Evolutionary conservation across 2,888 invertebrate genomes (phyloP).

Genomic region (Zeuzera pyrina): DNA sequence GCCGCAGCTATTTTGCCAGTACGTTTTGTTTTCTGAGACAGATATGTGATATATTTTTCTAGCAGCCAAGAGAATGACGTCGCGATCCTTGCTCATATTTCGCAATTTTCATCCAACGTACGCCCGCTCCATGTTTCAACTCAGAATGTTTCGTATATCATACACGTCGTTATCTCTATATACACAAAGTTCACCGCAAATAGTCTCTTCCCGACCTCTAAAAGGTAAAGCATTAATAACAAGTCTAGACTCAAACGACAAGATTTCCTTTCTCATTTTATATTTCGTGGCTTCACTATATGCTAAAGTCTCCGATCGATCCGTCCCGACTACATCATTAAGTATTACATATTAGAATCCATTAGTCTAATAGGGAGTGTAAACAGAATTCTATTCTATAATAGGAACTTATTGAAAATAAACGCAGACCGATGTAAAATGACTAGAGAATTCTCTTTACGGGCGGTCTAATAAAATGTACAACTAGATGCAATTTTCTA

Average conservation of each 20-base stretch:
- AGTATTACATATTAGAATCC: slow-evolving; percentile 13
- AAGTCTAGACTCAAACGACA: slow-evolving; percentile 26
- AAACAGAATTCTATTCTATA: slow-evolving; percentile 40
- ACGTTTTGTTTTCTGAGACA: slow-evolving; percentile 32
- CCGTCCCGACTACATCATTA: slow-evolving; percentile 15
- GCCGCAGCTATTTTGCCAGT: slow-evolving; percentile 23
- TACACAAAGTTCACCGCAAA: slow-evolving; percentile 14
- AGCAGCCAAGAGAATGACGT: slow-evolving; percentile 42
- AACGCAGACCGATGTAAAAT: slow-evolving; percentile 20
- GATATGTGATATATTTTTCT: slow-evolving; percentile 48
- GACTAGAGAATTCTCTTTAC: slow-evolving; percentile 27
- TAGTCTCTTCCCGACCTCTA: slow-evolving; percentile 17
- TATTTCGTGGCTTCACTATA: slow-evolving; percentile 16
- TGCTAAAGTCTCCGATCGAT: slow-evolving; percentile 21
- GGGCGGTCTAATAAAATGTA: slow-evolving; percentile 32
- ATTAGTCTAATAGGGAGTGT: slow-evolving; percentile 18
- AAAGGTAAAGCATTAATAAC: slow-evolving; percentile 35
- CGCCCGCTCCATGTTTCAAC: slow-evolving; percentile 31
- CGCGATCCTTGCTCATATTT: slow-evolving; percentile 51
- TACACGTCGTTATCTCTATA: slow-evolving; percentile 16
- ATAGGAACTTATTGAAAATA: slow-evolving; percentile 30
- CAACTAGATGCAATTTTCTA: slow-evolving; percentile 54
- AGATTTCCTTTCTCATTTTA: slow-evolving; percentile 19
- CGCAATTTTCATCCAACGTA: slow-evolving; percentile 41
- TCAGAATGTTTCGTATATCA: slow-evolving; percentile 27